Base-by-base conservation (phyloP, 2,797 vertebrate species). In the Pristis pectinata region DNA sequence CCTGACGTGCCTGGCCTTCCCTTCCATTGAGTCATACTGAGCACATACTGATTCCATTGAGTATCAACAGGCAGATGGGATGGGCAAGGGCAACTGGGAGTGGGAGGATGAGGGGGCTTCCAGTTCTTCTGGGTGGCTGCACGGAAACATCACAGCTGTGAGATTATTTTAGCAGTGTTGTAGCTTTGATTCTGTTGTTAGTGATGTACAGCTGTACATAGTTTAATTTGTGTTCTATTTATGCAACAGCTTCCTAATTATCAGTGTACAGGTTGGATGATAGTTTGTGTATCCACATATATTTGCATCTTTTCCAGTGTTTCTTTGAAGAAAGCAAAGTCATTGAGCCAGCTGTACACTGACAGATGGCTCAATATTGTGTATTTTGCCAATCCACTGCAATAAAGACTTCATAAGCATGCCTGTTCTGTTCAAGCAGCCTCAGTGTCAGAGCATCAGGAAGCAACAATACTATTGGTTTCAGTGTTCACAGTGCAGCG, bases 141-240 rank as follows among this genome's bases (percentile, higher is more conserved):
- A 94, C 92, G 76, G 92, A 94, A 72, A 94, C 44, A 74, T 76
- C 49, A 53, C 72, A 76, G 64, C 72, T 72, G 64, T 76, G 70
- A 56, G 41, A 27, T 41, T 93, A 76, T 94, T 76, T 76, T 76
- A 94, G 27, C 92, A 94, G 92, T 94, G 92, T 94, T 94, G 92
- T 94, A 76, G 44, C 41, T 53, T 74, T 72, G 27, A 56, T 94
- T 94, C 87, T 74, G 41, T 64, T 93, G 92, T 93, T 74, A 93
- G 41, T 72, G 37, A 44, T 93, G 92, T 93, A 91, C 59, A 91
- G 87, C 92, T 96, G 96, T 96, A 96, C 94, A 96, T 95, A 95
- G 95, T 95, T 72, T 83, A 96, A 96, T 95, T 95, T 95, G 41
- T 95, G 95, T 96, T 93, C 95, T 95, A 95, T 95, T 83, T 91